These are phyloP conservation scores for Manis pentadactyla DNA, from an alignment of 2,797 vertebrate species.

Conservation along the genomic window DNA sequence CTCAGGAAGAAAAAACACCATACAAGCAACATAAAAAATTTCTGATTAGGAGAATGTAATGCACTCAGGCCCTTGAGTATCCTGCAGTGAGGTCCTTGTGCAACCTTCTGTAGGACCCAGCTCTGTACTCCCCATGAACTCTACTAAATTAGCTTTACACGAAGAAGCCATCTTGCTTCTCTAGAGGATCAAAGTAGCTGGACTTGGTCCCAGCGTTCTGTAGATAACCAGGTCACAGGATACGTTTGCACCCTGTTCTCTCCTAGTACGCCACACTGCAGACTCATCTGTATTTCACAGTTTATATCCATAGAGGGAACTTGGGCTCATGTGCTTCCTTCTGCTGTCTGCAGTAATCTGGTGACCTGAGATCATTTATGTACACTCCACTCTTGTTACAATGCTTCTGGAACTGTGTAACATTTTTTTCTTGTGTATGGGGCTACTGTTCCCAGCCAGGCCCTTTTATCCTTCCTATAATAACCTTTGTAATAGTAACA, in stretches of 20 bases:
- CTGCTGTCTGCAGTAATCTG: constrained; percentile 73
- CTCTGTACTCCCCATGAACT: constrained; percentile 86
- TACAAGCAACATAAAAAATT: constrained; percentile 31
- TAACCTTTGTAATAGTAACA: constrained; percentile 79
- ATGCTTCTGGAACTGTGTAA: constrained; percentile 61
- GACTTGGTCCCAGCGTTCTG: constrained; percentile 83
- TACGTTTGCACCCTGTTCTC: constrained; percentile 83
- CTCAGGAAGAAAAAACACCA: constrained; percentile 34
- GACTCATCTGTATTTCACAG: constrained; percentile 84
- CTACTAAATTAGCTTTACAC: constrained; percentile 86
- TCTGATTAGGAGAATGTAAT: constrained; percentile 16
- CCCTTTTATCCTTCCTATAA: constrained; percentile 28
- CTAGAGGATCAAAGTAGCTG: constrained; percentile 86
- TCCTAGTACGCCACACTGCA: constrained; percentile 78
- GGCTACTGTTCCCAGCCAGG: constrained; percentile 54
- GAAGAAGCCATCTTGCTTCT: constrained; percentile 84
- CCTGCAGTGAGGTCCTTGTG: constrained; percentile 61
- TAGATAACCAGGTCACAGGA: constrained; percentile 89
- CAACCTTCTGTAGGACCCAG: constrained; percentile 12
- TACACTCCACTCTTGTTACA: constrained; percentile 55
- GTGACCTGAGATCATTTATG: constrained; percentile 70
- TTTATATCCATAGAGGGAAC: constrained; percentile 63
- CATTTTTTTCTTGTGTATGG: constrained; percentile 72
- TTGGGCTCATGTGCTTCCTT: constrained; percentile 71
- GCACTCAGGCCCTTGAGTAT: neutral